Conservation (phyloP, 2,113 vertebrate genomes). For the Rhizomys pruinosus region DNA sequence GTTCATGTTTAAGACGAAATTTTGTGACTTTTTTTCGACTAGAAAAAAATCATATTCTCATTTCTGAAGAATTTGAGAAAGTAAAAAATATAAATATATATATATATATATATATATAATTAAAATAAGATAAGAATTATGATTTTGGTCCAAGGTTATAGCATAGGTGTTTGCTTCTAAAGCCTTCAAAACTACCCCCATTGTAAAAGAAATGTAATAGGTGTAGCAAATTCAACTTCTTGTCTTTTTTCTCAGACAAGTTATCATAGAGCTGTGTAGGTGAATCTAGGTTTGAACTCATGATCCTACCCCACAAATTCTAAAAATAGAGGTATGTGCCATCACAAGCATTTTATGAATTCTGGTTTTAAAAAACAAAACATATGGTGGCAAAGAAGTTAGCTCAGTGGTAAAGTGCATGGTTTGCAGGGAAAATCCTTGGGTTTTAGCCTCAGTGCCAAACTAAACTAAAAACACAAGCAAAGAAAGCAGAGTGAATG, state of each 20-base stretch:
- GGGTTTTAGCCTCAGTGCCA: not conserved
- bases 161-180: not conserved
- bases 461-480: not conserved
- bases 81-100: not conserved
- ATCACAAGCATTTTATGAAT: not conserved
- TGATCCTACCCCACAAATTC: too few relatives aligned
- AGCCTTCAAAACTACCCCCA: not conserved
- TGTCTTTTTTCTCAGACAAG: not conserved
- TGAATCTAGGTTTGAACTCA: not conserved
- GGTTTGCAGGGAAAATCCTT: not conserved
- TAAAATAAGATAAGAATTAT: not conserved
- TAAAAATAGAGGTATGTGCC: not conserved
- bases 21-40: constrained; percentile 29
- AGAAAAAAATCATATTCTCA: not conserved
- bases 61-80: constrained; percentile 21
- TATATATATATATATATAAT: not conserved
- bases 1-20: constrained; percentile 2
- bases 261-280: not conserved
- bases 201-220: not conserved
- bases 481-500: not conserved
- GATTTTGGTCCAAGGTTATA: not conserved
- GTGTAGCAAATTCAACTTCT: not conserved
- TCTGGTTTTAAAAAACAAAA: constrained; percentile 23
- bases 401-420: not conserved
- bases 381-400: not conserved